These are phyloP conservation scores for Labeo calbasu DNA, from an alignment of 2,797 vertebrate genomes.

Conservation along the genomic window DNA sequence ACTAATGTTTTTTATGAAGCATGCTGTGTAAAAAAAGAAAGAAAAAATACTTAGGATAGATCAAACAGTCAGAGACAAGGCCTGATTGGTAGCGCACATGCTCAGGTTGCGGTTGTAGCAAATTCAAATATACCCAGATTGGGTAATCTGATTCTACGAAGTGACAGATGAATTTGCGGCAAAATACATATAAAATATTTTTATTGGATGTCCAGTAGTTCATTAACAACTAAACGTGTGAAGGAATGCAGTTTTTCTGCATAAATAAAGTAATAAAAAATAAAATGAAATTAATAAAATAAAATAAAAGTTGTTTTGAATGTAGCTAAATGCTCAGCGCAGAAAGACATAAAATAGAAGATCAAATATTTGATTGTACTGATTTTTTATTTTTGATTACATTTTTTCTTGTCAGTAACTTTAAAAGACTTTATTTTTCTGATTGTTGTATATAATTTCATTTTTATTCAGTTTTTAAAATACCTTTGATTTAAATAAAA, in stretches of 20 bases:
- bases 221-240: not conserved
- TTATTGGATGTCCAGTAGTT: not conserved
- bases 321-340: too few species aligned
- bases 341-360: not conserved
- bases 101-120: not conserved
- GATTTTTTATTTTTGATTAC: not conserved
- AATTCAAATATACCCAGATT: not conserved
- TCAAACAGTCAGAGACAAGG: not conserved
- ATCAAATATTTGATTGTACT: not conserved
- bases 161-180: not conserved
- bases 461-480: not conserved
- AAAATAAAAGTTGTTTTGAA: not conserved
- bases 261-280: too few species aligned
- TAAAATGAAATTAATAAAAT: too few species aligned
- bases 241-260: not conserved
- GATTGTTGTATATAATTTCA: not conserved
- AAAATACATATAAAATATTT: not conserved
- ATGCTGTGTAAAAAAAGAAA: not conserved
- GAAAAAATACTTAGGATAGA: not conserved
- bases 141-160: not conserved
- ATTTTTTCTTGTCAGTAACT: too few species aligned
- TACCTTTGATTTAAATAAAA: not conserved
- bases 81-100: too few species aligned
- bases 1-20: slow-evolving; percentile 6
- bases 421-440: not conserved